phyloP scores from a whole-genome alignment of 2,113 vertebrate species.

The Laterallus jamaicensis region DNA sequence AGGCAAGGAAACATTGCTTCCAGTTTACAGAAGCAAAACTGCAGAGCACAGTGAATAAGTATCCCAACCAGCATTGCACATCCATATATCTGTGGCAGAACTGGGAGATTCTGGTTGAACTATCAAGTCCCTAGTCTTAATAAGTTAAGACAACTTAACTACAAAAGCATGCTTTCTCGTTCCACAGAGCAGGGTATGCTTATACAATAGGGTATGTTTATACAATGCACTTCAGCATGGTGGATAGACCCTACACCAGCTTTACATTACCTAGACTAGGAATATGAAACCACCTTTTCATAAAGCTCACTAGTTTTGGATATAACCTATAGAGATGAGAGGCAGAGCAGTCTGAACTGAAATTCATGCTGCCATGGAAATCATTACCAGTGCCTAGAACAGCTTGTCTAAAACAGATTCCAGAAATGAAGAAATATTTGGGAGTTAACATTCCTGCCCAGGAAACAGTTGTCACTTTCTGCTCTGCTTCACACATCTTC shows the following conservation, averaged over 20 bases:
- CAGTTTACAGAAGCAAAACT: not conserved
- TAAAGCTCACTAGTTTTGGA: not conserved
- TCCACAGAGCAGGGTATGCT: not conserved
- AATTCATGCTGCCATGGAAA: not conserved
- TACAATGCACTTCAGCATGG: not conserved
- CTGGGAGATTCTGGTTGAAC: not conserved
- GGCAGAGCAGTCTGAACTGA: not conserved
- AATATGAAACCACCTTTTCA: not conserved
- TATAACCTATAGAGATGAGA: not conserved
- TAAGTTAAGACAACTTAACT: not conserved
- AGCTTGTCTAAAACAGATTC: not conserved
- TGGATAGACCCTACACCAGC: not conserved
- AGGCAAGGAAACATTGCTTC: not conserved
- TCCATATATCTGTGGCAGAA: not conserved
- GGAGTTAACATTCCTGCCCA: not conserved
- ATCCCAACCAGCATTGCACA: not conserved
- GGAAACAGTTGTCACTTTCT: not conserved
- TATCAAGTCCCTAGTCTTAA: not conserved
- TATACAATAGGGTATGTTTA: not conserved
- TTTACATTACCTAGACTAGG: not conserved
- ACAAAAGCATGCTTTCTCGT: not conserved
- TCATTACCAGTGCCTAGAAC: not conserved
- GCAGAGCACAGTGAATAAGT: not conserved
- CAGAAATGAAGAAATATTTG: not conserved
- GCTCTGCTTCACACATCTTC: not conserved